Conservation (phyloP, 2,113 vertebrate species). For the Neodontobutis hainanensis region DNA sequence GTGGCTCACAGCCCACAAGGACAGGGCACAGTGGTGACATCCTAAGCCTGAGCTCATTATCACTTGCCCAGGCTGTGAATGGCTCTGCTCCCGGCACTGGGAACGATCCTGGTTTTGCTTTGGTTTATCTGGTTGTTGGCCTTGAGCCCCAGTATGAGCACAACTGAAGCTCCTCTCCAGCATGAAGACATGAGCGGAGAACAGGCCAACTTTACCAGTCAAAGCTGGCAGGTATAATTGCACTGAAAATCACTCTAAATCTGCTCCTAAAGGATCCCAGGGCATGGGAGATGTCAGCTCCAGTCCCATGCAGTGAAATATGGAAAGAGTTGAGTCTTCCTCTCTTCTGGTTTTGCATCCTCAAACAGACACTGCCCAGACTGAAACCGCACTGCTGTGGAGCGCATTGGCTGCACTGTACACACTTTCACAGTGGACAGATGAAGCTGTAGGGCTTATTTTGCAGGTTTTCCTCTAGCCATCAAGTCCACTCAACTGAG, state of each 20-base stretch:
- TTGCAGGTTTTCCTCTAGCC: slow-evolving; percentile 77
- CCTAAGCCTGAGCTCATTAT: slow-evolving; percentile 67
- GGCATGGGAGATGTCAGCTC: slow-evolving; percentile 71
- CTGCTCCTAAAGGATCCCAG: slow-evolving; percentile 74
- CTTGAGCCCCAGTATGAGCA: slow-evolving; percentile 32
- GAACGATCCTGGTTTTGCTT: slow-evolving; percentile 23
- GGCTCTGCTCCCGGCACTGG: slow-evolving; percentile 45
- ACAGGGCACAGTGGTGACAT: slow-evolving; percentile 53
- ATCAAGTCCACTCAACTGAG: slow-evolving; percentile 78
- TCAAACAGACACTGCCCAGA: slow-evolving; percentile 49
- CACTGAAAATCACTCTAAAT: slow-evolving; percentile 82
- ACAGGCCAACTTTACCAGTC: slow-evolving; percentile 75
- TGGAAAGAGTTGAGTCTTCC: slow-evolving; percentile 59
- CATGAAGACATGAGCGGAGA: slow-evolving; percentile 74
- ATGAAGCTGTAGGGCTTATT: slow-evolving; percentile 80
- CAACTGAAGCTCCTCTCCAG: slow-evolving; percentile 42
- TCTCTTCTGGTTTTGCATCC: slow-evolving; percentile 35
- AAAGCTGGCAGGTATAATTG: slow-evolving; percentile 81
- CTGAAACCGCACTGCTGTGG: slow-evolving; percentile 18
- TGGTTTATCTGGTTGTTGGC: slow-evolving; percentile 34
- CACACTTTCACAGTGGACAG: slow-evolving; percentile 61
- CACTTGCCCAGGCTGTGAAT: slow-evolving; percentile 70
- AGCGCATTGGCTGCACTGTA: slow-evolving; percentile 32
- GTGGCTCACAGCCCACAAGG: slow-evolving; percentile 55
- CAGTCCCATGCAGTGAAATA: slow-evolving; percentile 74